Conservation (phyloP, 2,797 vertebrate species). For the Pangasius larnaudii region DNA sequence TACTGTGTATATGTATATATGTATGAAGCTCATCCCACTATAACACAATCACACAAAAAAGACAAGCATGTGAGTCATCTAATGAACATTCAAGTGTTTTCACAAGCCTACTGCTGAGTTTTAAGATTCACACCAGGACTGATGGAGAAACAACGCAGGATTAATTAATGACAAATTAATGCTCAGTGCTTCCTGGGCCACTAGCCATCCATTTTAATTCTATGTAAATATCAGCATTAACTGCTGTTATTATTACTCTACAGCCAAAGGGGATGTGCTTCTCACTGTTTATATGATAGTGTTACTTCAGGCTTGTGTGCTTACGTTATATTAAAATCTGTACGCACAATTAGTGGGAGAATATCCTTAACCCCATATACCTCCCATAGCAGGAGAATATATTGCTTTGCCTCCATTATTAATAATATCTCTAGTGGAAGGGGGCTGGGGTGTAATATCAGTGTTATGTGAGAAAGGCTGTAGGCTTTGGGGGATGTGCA, state of each 20-base stretch:
- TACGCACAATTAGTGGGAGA: constrained; percentile 77
- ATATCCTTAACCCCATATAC: constrained; percentile 76
- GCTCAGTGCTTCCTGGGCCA: constrained; percentile 34
- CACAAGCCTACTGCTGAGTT: background rate
- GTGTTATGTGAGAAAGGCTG: constrained; percentile 50
- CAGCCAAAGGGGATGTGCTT: constrained; percentile 59
- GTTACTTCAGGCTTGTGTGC: constrained; percentile 49
- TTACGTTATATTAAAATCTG: constrained; percentile 79
- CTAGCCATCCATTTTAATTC: constrained; percentile 51
- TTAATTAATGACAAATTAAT: constrained; percentile 45
- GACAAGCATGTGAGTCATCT: background rate
- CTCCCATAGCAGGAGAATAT: constrained; percentile 74
- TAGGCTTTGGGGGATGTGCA: constrained; percentile 53
- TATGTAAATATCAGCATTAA: constrained; percentile 55
- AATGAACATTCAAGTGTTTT: constrained; percentile 11
- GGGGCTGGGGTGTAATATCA: constrained; percentile 63
- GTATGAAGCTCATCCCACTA: background rate
- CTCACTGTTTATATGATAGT: constrained; percentile 58
- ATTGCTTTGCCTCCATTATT: constrained; percentile 77
- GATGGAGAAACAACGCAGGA: constrained; percentile 16
- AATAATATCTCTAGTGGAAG: constrained; percentile 70
- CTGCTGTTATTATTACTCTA: constrained; percentile 54
- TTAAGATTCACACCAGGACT: constrained; percentile 27
- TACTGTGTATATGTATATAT: background rate
- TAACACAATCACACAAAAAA: constrained; percentile 1